Evolutionary conservation across 2,888 invertebrate species (phyloP).

Genomic region (Polymixis flavicincta): DNA sequence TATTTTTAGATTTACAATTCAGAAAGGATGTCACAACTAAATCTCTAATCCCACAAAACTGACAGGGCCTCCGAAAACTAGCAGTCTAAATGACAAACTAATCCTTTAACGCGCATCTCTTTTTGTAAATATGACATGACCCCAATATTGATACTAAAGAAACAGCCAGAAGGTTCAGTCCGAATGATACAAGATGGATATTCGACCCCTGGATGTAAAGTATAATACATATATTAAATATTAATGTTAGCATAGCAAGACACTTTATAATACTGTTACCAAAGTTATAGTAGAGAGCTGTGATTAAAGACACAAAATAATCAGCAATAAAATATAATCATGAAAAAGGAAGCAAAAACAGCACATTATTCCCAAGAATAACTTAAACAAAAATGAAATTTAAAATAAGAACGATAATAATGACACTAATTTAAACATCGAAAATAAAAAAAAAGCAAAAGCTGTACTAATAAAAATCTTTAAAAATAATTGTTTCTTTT

Average conservation of each 20-base stretch:
- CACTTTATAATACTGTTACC: not conserved
- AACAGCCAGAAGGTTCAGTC: slow-evolving; percentile 9
- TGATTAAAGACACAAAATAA: not conserved
- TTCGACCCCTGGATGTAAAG: not conserved
- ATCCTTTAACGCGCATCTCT: slow-evolving; percentile 63
- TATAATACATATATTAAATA: not conserved
- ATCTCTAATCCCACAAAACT: slow-evolving; percentile 50
- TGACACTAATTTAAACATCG: slow-evolving; percentile 3
- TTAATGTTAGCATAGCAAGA: not conserved
- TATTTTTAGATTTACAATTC: slow-evolving; percentile 22
- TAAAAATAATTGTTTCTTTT: slow-evolving; percentile 49
- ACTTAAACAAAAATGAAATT: not conserved
- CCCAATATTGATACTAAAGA: slow-evolving; percentile 17
- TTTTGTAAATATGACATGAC: slow-evolving; percentile 47
- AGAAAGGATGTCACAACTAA: slow-evolving; percentile 25
- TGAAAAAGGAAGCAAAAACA: not conserved
- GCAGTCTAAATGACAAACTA: slow-evolving; percentile 70
- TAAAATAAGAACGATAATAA: not conserved
- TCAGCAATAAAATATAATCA: not conserved
- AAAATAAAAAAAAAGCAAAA: slow-evolving; percentile 9
- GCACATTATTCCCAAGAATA: not conserved
- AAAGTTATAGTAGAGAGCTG: too few relatives aligned
- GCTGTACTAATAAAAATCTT: not conserved
- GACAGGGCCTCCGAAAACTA: slow-evolving; percentile 56
- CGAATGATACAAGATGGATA: not conserved